Percentiles rank a stretch among this genome's conserved stretches.
These are phyloP conservation scores for Coturnix japonica DNA, from an alignment of 2,113 vertebrate species.

Conservation along the genomic window DNA sequence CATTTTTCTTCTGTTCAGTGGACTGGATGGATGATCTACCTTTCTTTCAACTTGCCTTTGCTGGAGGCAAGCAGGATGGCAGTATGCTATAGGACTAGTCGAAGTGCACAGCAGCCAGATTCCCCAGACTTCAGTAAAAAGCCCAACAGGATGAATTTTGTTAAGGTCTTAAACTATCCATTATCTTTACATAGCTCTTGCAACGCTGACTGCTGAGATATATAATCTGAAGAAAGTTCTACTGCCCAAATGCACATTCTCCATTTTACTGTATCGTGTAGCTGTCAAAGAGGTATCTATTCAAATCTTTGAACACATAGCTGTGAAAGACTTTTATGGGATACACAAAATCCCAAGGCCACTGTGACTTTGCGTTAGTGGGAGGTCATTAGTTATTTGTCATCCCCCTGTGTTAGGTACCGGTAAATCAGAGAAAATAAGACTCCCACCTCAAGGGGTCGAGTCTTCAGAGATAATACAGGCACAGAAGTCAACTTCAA, in stretches of 20 bases:
- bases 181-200: conserved; percentile 56
- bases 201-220: conserved; percentile 26
- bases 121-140: conserved; percentile 55
- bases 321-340: conserved; percentile 19
- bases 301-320: neutral
- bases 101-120: conserved; percentile 53
- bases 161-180: conserved; percentile 56
- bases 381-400: conserved; percentile 29
- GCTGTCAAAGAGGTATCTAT: conserved; percentile 29
- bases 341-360: conserved; percentile 54
- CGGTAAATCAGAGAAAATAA: neutral
- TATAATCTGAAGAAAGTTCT: conserved; percentile 41
- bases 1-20: conserved; percentile 29
- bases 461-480: neutral
- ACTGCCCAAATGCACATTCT: conserved; percentile 33
- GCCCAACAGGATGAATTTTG: conserved; percentile 59
- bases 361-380: neutral
- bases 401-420: neutral
- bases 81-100: conserved; percentile 36
- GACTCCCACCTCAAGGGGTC: neutral
- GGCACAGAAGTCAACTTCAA: neutral
- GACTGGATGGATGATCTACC: conserved; percentile 48
- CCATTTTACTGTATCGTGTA: conserved; percentile 11
- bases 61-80: conserved; percentile 55
- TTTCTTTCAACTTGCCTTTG: conserved; percentile 63